Evolutionary conservation across 2,113 vertebrate genomes (phyloP), one percentile per base, ranked within the genome.

Genomic region (Sorex araneus): DNA sequence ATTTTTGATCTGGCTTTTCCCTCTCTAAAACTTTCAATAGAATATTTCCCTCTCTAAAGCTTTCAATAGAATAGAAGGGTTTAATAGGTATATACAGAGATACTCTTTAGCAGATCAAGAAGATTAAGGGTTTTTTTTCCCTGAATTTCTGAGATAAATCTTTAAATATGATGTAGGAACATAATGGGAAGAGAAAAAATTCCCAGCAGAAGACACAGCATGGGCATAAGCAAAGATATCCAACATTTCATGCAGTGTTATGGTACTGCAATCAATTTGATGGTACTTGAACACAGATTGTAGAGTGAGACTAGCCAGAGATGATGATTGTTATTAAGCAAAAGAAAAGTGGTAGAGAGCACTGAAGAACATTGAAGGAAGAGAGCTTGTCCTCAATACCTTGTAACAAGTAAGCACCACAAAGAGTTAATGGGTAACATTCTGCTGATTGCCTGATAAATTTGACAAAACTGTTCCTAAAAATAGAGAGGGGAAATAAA

Each of bases 71-170:
- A 6, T 70, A 0, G 3, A 79, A n/a, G n/a, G n/a, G n/a, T 23
- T 82, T 60, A 36, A 28, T 28, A 9, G 69, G 11, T 2, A n/a
- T 18, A 9, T 3, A 3, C 25, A 28, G 1, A 36, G 0, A 1
- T 23, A 5, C 18, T 69, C 8, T 87, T 85, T 88, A 9, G 23
- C 90, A 16, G 4, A 27, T 71, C 5, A 21, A 28, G 3, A 4
- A 84, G 2, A 1, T 84, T 28, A 50, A 3, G 6, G 15, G 47
- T 43, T 92, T 79, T 47, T 32, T 16, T 7, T 78, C 16, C 13
- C 54, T 12, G 57, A 57, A 66, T 91, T 86, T 95, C 47, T 69
- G 21, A 67, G 34, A 43, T 70, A 89, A 86, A 32, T 80, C 10
- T 91, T 9, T 30, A 85, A 77, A 21, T 9, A 69, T 40, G 36